Percentiles rank a stretch among this genome's conserved stretches.
phyloP scores from a whole-genome alignment of 2,888 invertebrate species.

The Apodemia hepburni region DNA sequence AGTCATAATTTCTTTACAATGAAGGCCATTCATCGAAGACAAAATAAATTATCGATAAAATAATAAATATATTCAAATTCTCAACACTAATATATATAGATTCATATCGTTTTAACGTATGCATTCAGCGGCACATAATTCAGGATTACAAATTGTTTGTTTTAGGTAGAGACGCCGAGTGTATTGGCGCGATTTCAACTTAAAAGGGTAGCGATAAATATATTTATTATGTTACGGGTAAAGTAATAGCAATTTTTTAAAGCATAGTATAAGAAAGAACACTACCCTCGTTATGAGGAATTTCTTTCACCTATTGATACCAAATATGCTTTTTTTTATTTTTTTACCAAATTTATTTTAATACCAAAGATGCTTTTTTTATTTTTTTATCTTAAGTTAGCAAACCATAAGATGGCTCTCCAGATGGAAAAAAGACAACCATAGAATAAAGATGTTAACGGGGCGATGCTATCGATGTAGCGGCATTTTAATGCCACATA shows the following conservation, averaged over 20 bases:
- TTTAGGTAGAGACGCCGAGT: constrained; percentile 74
- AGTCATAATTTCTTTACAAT: not conserved
- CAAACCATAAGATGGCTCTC: too few relatives aligned
- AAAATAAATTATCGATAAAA: constrained; percentile 30
- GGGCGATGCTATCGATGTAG: too few relatives aligned
- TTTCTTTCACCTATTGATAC: too few relatives aligned
- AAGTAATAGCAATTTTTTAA: not conserved
- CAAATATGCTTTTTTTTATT: too few relatives aligned
- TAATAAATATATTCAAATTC: not conserved
- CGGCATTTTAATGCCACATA: too few relatives aligned
- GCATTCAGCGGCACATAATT: constrained; percentile 78
- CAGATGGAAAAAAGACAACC: too few relatives aligned
- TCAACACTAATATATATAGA: constrained; percentile 47
- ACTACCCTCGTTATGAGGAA: too few relatives aligned
- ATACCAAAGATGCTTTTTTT: too few relatives aligned
- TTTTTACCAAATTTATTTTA: too few relatives aligned
- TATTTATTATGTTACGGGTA: constrained; percentile 39
- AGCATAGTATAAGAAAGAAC: not conserved
- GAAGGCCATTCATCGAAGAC: not conserved
- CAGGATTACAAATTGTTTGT: constrained; percentile 80
- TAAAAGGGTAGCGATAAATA: constrained; percentile 76
- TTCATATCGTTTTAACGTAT: constrained; percentile 79
- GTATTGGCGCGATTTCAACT: constrained; percentile 75
- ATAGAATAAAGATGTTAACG: too few relatives aligned
- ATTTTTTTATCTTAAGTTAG: too few relatives aligned